phyloP scores from a whole-genome alignment of 2,888 invertebrate genomes.

The Agriopis leucophaearia region DNA sequence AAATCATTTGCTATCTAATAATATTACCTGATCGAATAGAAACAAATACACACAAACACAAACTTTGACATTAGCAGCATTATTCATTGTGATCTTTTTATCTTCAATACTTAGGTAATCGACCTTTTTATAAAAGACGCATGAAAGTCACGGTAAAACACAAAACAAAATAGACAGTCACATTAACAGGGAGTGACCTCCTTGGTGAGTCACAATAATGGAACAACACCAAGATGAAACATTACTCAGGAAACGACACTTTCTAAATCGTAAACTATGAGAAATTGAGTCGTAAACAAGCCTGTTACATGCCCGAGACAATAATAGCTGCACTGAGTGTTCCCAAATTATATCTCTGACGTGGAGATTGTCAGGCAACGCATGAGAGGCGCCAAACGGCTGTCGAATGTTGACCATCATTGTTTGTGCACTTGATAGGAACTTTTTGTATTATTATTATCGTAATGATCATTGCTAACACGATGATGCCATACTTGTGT shows the following conservation, averaged over 20 bases:
- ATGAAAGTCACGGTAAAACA: background rate
- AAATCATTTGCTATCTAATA: too few species aligned
- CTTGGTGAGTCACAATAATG: conserved; percentile 28
- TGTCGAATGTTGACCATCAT: conserved; percentile 47
- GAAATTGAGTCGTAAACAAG: conserved; percentile 57
- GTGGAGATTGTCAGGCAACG: conserved; percentile 32
- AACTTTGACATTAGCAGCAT: too few species aligned
- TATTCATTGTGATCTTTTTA: background rate
- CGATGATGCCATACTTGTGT: background rate
- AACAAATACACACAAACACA: background rate
- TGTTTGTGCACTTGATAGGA: conserved; percentile 14
- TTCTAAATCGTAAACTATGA: conserved; percentile 52
- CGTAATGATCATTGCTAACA: conserved; percentile 12
- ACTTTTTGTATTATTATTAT: background rate
- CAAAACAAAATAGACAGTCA: conserved; percentile 1
- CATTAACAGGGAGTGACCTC: conserved; percentile 25
- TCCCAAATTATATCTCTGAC: conserved; percentile 60
- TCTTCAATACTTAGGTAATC: background rate
- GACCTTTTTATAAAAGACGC: background rate
- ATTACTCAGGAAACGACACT: conserved; percentile 37
- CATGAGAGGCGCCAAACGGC: conserved; percentile 54
- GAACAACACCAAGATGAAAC: conserved; percentile 31
- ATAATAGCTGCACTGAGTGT: conserved; percentile 66
- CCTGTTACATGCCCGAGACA: conserved; percentile 57
- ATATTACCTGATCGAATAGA: too few species aligned